Evolutionary conservation across 2,797 vertebrate species (phyloP), one percentile per base, ranked within the genome.

Genomic region (Taenioides sp.): DNA sequence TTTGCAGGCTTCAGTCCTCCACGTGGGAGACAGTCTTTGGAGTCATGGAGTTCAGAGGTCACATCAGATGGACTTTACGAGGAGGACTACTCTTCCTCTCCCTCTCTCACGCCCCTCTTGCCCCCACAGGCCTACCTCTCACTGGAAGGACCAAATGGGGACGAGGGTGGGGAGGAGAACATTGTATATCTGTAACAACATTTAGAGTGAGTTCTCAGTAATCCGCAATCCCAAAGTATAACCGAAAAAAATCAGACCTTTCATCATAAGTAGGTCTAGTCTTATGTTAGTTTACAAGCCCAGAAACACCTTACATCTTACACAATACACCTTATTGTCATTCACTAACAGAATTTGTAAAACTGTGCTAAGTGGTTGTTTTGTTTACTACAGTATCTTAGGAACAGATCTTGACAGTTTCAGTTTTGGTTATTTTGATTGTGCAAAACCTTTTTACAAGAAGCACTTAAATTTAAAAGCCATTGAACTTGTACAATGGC

Each of bases 111-210:
- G 2, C 89, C 88, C 0, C 88, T 91, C 31, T 87, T 92, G 0
- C 81, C 86, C 1, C 79, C 81, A 0, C 89, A 91, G 64, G 83
- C 84, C 23, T 91, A 89, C 74, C 88, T 86, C 60, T 82, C 88
- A 55, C 90, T 92, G 23, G 90, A 94, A 2, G 83, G 84, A 70
- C 91, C 93, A 85, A 81, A 81, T 31, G 88, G 86, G 77, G 92
- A 92, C 47, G 92, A 90, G 4, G 88, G 72, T 68, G 86, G 78
- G 1, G 95, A 97, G 69, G 92, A 93, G 82, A 93, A 92, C 76
- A 80, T 93, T 23, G 91, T 93, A 70, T 93, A 93, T 80, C 90
- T 93, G 72, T 93, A 83, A 92, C 59, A 71, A 11, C 57, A 23
- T 1, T n/a, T 2, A 18, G 7, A 47, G 27, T 57, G 40, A 27